These are phyloP conservation scores for Drosophila mulleri DNA, from an alignment of 2,888 invertebrate species.

Conservation along the genomic window DNA sequence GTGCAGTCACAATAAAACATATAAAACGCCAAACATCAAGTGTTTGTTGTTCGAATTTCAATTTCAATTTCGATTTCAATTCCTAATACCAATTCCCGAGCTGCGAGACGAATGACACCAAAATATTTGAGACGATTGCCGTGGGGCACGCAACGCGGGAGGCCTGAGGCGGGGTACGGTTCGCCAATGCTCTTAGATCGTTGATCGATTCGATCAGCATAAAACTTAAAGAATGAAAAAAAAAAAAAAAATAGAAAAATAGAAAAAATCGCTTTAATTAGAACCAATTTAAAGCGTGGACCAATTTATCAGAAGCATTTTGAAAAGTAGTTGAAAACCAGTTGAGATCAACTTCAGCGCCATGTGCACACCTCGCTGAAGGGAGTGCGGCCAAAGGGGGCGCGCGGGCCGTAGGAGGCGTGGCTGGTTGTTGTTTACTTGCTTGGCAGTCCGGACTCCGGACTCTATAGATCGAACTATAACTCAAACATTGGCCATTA, in stretches of 20 bases:
- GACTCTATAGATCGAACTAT: constrained; percentile 33
- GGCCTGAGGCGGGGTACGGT: neutral
- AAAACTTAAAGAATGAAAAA: constrained; percentile 36
- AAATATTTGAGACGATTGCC: constrained; percentile 25
- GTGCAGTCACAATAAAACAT: constrained; percentile 63
- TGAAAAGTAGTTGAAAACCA: constrained; percentile 79
- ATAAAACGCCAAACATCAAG: constrained; percentile 69
- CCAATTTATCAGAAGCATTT: constrained; percentile 79
- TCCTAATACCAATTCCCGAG: constrained; percentile 44
- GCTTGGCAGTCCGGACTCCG: constrained; percentile 30
- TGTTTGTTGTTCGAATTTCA: constrained; percentile 65
- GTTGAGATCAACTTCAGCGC: constrained; percentile 76
- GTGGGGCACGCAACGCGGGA: neutral
- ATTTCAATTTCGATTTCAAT: constrained; percentile 39
- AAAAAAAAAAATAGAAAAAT: constrained; percentile 15
- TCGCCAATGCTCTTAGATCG: constrained; percentile 37
- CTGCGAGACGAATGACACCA: constrained; percentile 67
- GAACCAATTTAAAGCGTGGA: constrained; percentile 78
- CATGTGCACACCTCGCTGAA: constrained; percentile 43
- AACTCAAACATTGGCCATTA: constrained; percentile 65
- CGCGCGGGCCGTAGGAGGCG: neutral
- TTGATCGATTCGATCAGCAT: constrained; percentile 78
- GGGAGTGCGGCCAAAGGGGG: neutral
- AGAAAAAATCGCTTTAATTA: constrained; percentile 70
- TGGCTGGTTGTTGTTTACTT: constrained; percentile 15